Conservation (phyloP, 2,888 invertebrate species). For the Dasypogon diadema region DNA sequence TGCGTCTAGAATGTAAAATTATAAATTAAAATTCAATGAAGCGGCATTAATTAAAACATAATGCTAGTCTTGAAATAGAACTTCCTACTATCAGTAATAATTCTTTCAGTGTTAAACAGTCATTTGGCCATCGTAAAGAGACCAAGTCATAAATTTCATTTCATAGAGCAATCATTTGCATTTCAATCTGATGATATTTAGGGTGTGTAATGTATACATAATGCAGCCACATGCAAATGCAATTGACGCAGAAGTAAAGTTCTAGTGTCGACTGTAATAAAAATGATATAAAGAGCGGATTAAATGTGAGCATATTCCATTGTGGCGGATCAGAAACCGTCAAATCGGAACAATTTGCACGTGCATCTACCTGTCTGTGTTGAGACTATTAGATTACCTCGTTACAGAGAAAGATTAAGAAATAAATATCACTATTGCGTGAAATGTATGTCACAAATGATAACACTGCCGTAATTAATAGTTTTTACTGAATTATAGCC, state of each 20-base stretch:
- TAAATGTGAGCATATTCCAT: slow-evolving; percentile 43
- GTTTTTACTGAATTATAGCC: no score
- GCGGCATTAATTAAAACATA: background rate
- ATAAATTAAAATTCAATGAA: no score
- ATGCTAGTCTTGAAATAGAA: background rate
- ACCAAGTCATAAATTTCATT: background rate
- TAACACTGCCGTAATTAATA: background rate
- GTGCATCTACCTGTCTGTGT: background rate
- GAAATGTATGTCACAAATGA: background rate
- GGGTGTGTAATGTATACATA: slow-evolving; percentile 13
- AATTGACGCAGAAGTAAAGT: slow-evolving; percentile 9
- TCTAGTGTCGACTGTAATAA: slow-evolving; percentile 14
- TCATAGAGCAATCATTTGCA: slow-evolving; percentile 17
- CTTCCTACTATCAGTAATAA: background rate
- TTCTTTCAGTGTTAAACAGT: background rate
- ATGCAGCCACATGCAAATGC: slow-evolving; percentile 21
- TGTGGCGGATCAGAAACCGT: slow-evolving; percentile 49
- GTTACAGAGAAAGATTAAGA: background rate
- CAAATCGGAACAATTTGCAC: slow-evolving; percentile 50
- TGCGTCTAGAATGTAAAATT: no score
- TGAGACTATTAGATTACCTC: slow-evolving; percentile 1
- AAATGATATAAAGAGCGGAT: slow-evolving; percentile 44
- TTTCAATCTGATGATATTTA: slow-evolving; percentile 8
- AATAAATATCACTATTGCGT: background rate
- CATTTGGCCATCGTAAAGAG: background rate